These are phyloP conservation scores for Tetramorium parvispinum DNA, from an alignment of 1,140 invertebrate species.

Conservation along the genomic window DNA sequence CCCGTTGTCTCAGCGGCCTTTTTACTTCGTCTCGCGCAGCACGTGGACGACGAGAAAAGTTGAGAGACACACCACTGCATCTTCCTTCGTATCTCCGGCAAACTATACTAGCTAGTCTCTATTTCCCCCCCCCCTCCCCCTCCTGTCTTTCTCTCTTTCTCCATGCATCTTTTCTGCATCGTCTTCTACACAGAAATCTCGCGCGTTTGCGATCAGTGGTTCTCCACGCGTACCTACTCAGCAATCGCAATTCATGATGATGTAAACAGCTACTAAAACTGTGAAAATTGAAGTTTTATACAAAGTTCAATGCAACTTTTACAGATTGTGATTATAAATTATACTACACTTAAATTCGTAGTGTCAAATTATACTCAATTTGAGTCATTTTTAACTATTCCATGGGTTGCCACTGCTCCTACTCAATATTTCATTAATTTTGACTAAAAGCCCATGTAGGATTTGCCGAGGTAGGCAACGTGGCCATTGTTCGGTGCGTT, in stretches of 20 bases:
- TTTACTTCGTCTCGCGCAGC: slow-evolving; percentile 58
- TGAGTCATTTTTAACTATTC: no score
- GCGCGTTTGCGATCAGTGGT: slow-evolving; percentile 71
- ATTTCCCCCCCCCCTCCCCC: neutral
- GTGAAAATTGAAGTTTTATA: neutral
- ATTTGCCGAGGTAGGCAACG: no score
- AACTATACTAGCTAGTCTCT: slow-evolving; percentile 68
- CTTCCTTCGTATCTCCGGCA: slow-evolving; percentile 61
- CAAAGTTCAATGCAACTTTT: neutral
- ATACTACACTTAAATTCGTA: no score
- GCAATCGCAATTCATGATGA: neutral
- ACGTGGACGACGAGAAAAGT: slow-evolving; percentile 65
- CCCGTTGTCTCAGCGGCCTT: slow-evolving; percentile 7
- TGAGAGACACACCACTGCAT: slow-evolving; percentile 61
- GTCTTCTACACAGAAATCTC: slow-evolving; percentile 74
- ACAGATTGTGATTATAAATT: neutral
- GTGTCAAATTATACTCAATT: no score
- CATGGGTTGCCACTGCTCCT: no score
- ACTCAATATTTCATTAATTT: no score
- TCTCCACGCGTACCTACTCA: slow-evolving; percentile 58
- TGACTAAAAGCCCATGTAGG: no score
- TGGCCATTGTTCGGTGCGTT: no score
- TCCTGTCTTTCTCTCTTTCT: neutral
- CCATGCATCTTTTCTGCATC: slow-evolving; percentile 47
- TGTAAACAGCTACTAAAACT: neutral